Base-by-base conservation (phyloP, 23 tunicate species). In the Trididemnum miniatum region DNA sequence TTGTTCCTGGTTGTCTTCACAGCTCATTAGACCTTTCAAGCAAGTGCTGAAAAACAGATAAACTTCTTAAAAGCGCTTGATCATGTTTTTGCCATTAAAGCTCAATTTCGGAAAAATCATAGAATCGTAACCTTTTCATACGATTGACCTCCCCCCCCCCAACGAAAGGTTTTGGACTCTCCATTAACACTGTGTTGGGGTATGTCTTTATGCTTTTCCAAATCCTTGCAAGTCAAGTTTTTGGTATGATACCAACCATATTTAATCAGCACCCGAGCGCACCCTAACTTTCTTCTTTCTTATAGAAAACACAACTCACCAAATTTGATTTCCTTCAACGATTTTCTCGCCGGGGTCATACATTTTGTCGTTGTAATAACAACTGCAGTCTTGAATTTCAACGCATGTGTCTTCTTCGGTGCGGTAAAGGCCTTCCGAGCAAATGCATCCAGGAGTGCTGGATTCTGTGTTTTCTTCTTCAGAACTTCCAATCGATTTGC, bases 361-460 rank as follows among this genome's bases (percentile, higher is more conserved):
- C 27, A 77, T 75, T 72, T 80, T 87, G 2, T 93, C 98, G 22
- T 79, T 63, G 75, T 93, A 85, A 31, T 49, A 74, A 52, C 98
- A 93, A 20, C 87, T 81, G 76, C 98, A 93, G 22, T 88, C 83
- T 35, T 80, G 82, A 3, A 59, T 29, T 63, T 81, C 89, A 31
- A 93, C 93, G 50, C 98, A 93, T 0, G 62, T 80, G n/a, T 79
- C 65, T 29, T 88, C 93, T 32, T 80, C 82, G 36, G 73, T 71
- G 22, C 85, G 71, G 76, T 88, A 88, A 12, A 81, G 80, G 5
- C 87, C 93, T 24, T 84, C 87, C 18, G 82, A 36, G 59, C 98
- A 93, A 50, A 67, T 80, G 65, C 98, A 93, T 28, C 98, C 98
- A 1, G 93, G 89, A 59, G 80, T 80, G 54, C 98, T 88, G 39